Base-by-base conservation (phyloP, 37 sponge, comb jelly and placozoan genomes). In the Axinella damicornis region DNA sequence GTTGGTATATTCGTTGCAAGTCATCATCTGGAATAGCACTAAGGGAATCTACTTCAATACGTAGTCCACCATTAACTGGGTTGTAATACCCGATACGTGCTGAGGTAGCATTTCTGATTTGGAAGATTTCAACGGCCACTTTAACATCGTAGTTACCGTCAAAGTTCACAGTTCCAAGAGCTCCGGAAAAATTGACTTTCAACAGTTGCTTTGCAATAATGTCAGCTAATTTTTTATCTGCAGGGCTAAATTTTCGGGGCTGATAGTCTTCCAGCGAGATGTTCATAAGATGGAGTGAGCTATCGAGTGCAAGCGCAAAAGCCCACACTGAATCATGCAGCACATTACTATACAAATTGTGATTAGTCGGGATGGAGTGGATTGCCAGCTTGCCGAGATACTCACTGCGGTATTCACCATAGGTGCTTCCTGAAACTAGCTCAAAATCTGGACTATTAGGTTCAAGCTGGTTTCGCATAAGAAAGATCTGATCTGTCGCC, bases 301-400 rank as follows among this genome's bases (percentile, higher is more conserved):
- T 73, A 28, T 73, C 40, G 30, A 73, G 46, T 25, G 74, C 74
- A 21, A 73, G 30, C 0, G 74, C 74, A n/a, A 73, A 22, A 25
- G 74, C 40, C 74, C 74, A 73, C 74, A 73, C 74, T 6, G 46
- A 28, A 33, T 73, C 74, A 41, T 73, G 40, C 53, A 73, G 56
- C 16, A 73, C 53, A 41, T 33, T 73, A 27, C 41, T 30, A 41
- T 73, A 73, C 27, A 36, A 32, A 35, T 69, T 69, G 37, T 25
- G 19, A 21, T 22, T 4, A 13, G 5, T 19, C 32, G 46, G 46
- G 6, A 12, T 46, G 46, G 16, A 0, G 16, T 69, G 21, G 15
- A 20, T 21, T 21, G 12, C 69, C 13, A 9, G 21, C 0, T 5
- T 19, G 31, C 36, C 14, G 37, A 36, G 37, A 25, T 69, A 69